A percentile compares a stretch with the other conserved stretches of the same genome.
phyloP scores from a whole-genome alignment of 1,140 invertebrate species.

The Luehdorfia chinensis region DNA sequence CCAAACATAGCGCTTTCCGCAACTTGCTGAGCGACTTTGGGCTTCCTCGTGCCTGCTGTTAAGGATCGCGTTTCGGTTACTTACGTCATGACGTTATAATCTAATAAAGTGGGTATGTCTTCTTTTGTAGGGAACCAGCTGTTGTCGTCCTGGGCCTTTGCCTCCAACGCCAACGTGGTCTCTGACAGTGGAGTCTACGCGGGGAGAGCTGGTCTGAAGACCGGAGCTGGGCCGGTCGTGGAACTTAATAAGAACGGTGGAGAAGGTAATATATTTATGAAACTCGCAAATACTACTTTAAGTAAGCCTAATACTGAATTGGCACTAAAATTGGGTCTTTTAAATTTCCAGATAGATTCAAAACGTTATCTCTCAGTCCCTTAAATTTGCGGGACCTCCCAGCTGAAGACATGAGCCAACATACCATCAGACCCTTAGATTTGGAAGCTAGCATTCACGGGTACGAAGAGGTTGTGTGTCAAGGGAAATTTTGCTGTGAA shows the following conservation, averaged over 20 bases:
- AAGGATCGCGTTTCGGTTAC: too few species aligned
- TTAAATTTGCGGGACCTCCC: too few species aligned
- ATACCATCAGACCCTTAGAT: conserved; percentile 38
- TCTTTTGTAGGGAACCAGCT: conserved; percentile 62
- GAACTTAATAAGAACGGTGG: conserved; percentile 30
- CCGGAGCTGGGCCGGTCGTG: conserved; percentile 36
- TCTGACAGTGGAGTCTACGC: conserved; percentile 37
- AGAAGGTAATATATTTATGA: conserved; percentile 21
- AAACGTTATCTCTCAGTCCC: too few species aligned
- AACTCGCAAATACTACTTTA: too few species aligned
- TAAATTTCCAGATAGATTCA: too few species aligned
- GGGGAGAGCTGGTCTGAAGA: conserved; percentile 52
- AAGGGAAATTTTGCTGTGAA: conserved; percentile 48
- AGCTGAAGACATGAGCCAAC: conserved; percentile 37
- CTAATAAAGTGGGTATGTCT: background rate
- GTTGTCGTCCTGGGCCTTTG: conserved; percentile 74
- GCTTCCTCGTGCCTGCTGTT: too few species aligned
- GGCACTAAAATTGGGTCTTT: too few species aligned
- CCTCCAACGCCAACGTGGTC: conserved; percentile 75
- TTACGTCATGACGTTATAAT: too few species aligned
- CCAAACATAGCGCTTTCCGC: too few species aligned
- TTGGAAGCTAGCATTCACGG: conserved; percentile 27
- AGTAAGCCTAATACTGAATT: too few species aligned
- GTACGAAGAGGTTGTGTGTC: conserved; percentile 41
- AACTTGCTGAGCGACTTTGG: too few species aligned